These are phyloP conservation scores for Lasioglossum marginatum DNA, from an alignment of 2,888 invertebrate species.

Conservation along the genomic window DNA sequence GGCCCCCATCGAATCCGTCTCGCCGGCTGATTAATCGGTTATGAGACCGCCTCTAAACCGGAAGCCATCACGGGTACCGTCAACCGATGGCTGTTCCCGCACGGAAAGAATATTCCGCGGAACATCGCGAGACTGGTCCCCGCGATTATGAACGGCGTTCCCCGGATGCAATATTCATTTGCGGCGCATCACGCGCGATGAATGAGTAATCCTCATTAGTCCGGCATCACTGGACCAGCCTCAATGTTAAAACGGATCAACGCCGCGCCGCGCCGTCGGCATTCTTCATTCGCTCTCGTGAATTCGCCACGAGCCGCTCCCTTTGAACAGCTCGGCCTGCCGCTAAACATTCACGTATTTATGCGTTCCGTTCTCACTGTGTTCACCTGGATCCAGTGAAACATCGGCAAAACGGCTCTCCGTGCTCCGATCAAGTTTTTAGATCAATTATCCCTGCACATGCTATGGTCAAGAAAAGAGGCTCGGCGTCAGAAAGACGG, in stretches of 20 bases:
- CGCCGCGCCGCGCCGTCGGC: constrained; percentile 15
- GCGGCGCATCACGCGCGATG: constrained; percentile 27
- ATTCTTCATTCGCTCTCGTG: constrained; percentile 40
- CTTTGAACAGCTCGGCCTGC: constrained; percentile 30
- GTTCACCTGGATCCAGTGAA: neutral
- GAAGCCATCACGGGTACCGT: neutral
- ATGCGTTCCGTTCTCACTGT: neutral
- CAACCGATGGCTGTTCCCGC: neutral
- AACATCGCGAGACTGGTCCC: constrained; percentile 25
- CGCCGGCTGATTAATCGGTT: neutral
- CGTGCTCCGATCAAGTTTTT: neutral
- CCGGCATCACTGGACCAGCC: neutral
- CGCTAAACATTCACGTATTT: neutral
- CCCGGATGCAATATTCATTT: constrained; percentile 40
- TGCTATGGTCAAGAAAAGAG: neutral
- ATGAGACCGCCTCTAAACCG: neutral
- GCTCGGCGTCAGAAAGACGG: no score
- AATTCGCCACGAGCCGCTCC: constrained; percentile 33
- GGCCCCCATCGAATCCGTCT: neutral
- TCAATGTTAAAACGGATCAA: constrained; percentile 47
- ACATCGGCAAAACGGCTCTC: neutral
- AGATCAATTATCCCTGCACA: neutral
- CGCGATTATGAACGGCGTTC: constrained; percentile 18
- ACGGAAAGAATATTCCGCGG: neutral
- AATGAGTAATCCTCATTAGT: constrained; percentile 61